Conservation (phyloP, 2,797 vertebrate species). For the Platalea minor region DNA sequence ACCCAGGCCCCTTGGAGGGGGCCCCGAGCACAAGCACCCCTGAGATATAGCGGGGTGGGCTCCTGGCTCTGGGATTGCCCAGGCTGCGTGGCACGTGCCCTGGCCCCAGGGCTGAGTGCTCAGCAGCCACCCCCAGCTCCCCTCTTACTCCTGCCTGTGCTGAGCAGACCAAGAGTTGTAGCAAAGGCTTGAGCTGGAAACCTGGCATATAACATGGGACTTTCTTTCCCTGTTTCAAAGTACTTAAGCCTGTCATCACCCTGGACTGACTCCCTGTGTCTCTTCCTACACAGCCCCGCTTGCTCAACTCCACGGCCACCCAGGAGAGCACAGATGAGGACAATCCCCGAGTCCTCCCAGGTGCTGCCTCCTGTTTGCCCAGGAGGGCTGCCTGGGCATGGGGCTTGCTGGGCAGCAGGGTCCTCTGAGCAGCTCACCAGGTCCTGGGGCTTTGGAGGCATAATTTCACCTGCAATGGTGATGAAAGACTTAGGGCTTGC, state of each 20-base stretch:
- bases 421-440: not conserved
- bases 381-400: fast-evolving
- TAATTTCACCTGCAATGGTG: not conserved
- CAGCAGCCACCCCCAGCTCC: not conserved
- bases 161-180: not conserved
- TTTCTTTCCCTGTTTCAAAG: not conserved
- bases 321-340: not conserved
- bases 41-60: fast-evolving
- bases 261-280: too few relatives aligned
- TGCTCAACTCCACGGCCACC: fast-evolving
- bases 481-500: not conserved
- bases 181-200: not conserved
- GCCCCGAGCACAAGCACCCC: not conserved
- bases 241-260: not conserved
- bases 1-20: not conserved
- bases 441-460: not conserved
- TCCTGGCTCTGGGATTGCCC: not conserved
- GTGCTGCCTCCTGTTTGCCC: not conserved
- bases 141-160: not conserved
- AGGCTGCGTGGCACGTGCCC: fast-evolving
- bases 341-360: not conserved
- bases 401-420: not conserved
- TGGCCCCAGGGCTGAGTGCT: not conserved
- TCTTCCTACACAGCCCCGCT: not conserved
- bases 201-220: not conserved